These are phyloP conservation scores for Cranoglanis bouderius DNA, from an alignment of 2,113 vertebrate genomes.

Conservation along the genomic window DNA sequence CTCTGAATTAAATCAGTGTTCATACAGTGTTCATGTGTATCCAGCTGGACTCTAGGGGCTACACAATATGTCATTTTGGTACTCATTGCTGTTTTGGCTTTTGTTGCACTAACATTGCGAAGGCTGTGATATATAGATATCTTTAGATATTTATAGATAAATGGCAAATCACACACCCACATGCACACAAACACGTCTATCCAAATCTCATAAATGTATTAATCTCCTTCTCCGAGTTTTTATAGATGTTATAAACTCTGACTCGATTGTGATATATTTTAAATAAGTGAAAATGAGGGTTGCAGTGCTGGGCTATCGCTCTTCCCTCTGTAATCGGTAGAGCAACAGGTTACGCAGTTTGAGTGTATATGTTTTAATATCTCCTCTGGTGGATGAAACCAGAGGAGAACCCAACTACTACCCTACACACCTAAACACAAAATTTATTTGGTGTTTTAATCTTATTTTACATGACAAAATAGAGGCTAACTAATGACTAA, in stretches of 20 bases:
- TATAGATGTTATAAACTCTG: background rate
- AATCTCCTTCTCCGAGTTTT: background rate
- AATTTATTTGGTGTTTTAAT: background rate
- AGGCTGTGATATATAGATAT: background rate
- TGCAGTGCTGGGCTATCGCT: background rate
- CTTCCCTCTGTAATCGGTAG: background rate
- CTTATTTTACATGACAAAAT: background rate
- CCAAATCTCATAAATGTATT: background rate
- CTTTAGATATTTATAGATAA: no score
- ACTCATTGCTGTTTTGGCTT: conserved; percentile 14
- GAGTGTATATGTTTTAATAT: background rate
- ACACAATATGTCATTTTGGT: background rate
- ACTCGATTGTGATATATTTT: background rate
- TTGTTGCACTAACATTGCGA: conserved; percentile 13
- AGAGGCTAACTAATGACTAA: background rate
- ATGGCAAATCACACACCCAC: background rate
- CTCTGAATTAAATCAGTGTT: conserved; percentile 20
- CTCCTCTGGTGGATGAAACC: background rate
- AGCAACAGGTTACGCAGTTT: background rate
- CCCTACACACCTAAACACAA: background rate
- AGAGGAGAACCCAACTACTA: background rate
- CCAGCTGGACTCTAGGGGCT: conserved; percentile 3
- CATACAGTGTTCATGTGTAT: conserved; percentile 6
- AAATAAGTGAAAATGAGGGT: background rate
- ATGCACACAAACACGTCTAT: conserved; percentile 9